A percentile compares a stretch with the other conserved stretches of the same genome.
These are phyloP conservation scores for Parauchenoglanis ngamensis DNA, from an alignment of 2,797 vertebrate genomes.

Conservation along the genomic window DNA sequence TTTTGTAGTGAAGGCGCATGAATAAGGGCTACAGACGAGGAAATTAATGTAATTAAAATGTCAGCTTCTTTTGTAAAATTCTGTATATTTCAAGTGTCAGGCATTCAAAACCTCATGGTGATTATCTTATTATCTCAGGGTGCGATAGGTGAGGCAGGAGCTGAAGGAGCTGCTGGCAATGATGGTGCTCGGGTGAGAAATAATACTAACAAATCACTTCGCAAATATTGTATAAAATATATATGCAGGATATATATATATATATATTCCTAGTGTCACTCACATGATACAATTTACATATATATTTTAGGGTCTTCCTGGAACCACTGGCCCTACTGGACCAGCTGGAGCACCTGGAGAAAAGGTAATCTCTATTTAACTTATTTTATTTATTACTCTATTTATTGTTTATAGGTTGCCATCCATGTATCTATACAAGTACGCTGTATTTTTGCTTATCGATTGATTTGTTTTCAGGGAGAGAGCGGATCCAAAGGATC, in stretches of 20 bases:
- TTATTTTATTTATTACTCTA: neutral
- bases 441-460: neutral
- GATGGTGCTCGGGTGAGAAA: slow-evolving; percentile 91
- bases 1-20: neutral
- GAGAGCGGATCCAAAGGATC: slow-evolving; percentile 89
- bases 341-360: slow-evolving; percentile 52
- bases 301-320: slow-evolving; percentile 75
- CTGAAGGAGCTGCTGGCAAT: slow-evolving; percentile 89
- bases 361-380: slow-evolving; percentile 42
- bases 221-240: neutral
- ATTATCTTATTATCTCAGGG: slow-evolving; percentile 74
- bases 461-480: slow-evolving; percentile 76
- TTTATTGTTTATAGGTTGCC: neutral
- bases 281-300: neutral
- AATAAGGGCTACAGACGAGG: neutral
- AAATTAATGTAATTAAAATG: neutral
- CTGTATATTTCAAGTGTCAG: neutral
- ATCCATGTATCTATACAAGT: neutral
- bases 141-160: slow-evolving; percentile 83
- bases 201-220: neutral
- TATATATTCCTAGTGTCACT: neutral
- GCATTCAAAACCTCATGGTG: neutral
- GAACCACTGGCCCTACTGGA: slow-evolving; percentile 50
- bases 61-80: too few relatives aligned
- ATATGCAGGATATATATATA: neutral